phyloP scores from a whole-genome alignment of 1,140 invertebrate genomes.

The Copidosoma floridanum region DNA sequence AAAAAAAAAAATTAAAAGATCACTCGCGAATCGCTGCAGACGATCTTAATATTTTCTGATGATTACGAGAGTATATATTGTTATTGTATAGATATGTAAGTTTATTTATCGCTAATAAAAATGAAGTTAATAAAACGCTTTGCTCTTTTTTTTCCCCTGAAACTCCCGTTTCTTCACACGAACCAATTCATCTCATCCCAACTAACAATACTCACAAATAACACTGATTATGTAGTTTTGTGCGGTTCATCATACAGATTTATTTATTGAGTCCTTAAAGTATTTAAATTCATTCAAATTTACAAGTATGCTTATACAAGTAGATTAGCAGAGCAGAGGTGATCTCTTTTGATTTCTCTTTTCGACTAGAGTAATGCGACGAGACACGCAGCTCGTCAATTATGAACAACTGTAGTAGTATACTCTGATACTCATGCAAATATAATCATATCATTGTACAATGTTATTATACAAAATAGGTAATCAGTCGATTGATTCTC shows the following conservation, averaged over 20 bases:
- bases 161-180: no score
- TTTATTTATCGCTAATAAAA: constrained; percentile 60
- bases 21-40: constrained; percentile 35
- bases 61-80: constrained; percentile 52
- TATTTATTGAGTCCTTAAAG: constrained; percentile 35
- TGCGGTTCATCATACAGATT: no score
- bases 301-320: constrained; percentile 14
- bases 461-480: no score
- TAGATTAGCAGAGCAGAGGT: constrained; percentile 6
- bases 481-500: no score
- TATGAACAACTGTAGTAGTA: no score
- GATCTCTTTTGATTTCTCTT: constrained; percentile 2
- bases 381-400: constrained; percentile 8
- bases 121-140: constrained; percentile 49
- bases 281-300: constrained; percentile 31
- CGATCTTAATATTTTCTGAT: constrained; percentile 55
- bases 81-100: constrained; percentile 59
- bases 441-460: no score
- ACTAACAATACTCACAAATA: no score
- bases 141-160: no score
- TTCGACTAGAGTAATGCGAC: constrained; percentile 7
- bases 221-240: no score
- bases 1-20: constrained; percentile 25
- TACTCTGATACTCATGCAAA: no score
- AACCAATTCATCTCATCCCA: no score